Percentiles rank a stretch among this genome's conserved stretches.
Evolutionary conservation across 2,113 vertebrate genomes (phyloP).

Genomic region (Hemiprocne comata): DNA sequence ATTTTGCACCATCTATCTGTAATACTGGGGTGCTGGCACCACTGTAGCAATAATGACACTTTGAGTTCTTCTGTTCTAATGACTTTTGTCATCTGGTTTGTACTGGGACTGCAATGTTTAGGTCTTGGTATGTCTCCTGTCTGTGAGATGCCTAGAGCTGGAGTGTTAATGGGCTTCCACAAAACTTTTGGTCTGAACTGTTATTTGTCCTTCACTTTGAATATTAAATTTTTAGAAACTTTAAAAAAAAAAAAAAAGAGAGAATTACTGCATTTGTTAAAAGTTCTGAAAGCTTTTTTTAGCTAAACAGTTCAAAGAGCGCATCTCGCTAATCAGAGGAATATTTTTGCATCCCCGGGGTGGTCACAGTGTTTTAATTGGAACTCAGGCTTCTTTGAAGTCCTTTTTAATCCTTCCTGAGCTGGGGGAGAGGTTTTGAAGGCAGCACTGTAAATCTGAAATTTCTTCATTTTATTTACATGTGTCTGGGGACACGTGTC

Average conservation of each 20-base stretch:
- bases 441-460: constrained; percentile 69
- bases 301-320: constrained; percentile 78
- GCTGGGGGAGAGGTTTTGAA: constrained; percentile 68
- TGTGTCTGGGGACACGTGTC: constrained; percentile 73
- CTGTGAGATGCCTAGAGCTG: neutral
- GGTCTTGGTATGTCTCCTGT: neutral
- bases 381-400: constrained; percentile 79
- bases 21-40: neutral
- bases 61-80: neutral
- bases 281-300: constrained; percentile 72
- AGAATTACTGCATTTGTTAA: constrained; percentile 71
- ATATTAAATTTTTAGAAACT: constrained; percentile 41
- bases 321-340: constrained; percentile 79
- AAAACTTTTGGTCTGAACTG: neutral
- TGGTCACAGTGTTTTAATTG: constrained; percentile 80
- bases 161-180: constrained; percentile 1
- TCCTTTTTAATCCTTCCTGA: constrained; percentile 78
- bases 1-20: neutral
- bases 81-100: neutral
- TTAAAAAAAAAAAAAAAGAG: neutral
- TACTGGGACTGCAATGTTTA: neutral
- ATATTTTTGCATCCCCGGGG: constrained; percentile 72
- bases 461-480: constrained; percentile 80
- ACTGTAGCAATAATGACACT: neutral
- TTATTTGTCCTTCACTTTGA: constrained; percentile 52